Base-by-base conservation (phyloP, 2,113 vertebrate genomes). In the Solenodon paradoxus region DNA sequence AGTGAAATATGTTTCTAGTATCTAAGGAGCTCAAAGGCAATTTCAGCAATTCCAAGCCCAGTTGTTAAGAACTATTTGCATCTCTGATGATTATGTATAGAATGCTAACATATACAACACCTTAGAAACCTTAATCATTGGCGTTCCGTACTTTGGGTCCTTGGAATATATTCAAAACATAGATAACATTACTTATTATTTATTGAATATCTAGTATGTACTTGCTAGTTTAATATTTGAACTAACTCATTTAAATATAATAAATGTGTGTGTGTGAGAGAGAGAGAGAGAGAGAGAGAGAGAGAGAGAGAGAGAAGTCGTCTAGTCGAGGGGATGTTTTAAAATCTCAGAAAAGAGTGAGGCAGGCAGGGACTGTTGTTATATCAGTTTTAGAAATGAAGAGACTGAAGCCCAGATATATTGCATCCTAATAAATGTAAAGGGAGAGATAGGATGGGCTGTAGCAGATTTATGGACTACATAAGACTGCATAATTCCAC, bases 201-300 rank as follows among this genome's bases (percentile, higher is more conserved):
- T 66, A 90, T 83, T 83, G 32, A 93, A 19, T 7, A 57, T 15
- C 30, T 89, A 63, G 45, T 17, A 55, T 55, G 5, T 47, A 80
- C 22, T 94, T 75, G 59, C 20, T 87, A 32, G 57, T 47, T 82
- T 87, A 57, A 38, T 88, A 72, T 53, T 95, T 79, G 19, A 92
- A 90, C n/a, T 88, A 47, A 42, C 38, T 85, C 22, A 49, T 91
- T n/a, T n/a, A n/a, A n/a, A n/a, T n/a, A n/a, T n/a, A n/a, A n/a
- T n/a, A n/a, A n/a, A n/a, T n/a, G n/a, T n/a, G n/a, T n/a, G n/a
- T n/a, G n/a, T n/a, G 2, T 64, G n/a, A 10, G 15, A 72, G 35
- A n/a, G 3, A 30, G 35, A 83, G 9, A 83, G 11, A n/a, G n/a
- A n/a, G n/a, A n/a, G n/a, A n/a, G n/a, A n/a, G n/a, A n/a, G n/a